Conservation (phyloP, 1,140 invertebrate genomes). For the Cydia pomonella region DNA sequence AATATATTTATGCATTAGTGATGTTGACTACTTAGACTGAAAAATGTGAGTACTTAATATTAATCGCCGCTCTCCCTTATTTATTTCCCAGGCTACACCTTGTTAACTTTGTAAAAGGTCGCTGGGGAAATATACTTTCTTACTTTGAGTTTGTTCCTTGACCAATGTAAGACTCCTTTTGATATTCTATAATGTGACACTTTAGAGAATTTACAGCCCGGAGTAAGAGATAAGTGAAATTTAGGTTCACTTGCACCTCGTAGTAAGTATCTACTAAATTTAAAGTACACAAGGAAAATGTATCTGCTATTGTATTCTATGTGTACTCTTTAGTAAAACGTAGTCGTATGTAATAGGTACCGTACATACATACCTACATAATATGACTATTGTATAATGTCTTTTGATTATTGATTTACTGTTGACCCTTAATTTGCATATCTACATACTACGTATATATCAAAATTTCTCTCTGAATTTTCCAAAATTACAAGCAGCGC, state of each 20-base stretch:
- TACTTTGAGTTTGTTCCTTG: slow-evolving; percentile 67
- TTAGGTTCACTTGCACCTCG: neutral
- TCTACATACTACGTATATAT: no score
- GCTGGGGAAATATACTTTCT: slow-evolving; percentile 69
- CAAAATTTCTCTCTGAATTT: no score
- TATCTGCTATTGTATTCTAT: neutral
- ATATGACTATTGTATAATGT: no score
- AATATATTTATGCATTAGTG: slow-evolving; percentile 20
- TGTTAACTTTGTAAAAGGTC: slow-evolving; percentile 73
- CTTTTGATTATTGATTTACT: no score
- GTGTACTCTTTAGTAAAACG: no score
- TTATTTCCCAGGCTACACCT: slow-evolving; percentile 65
- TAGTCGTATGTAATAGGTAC: no score
- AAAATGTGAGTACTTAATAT: slow-evolving; percentile 53
- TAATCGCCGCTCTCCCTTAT: slow-evolving; percentile 62
- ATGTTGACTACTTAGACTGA: slow-evolving; percentile 22
- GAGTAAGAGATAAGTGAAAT: slow-evolving; percentile 4
- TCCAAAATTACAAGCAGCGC: no score
- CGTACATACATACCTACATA: no score
- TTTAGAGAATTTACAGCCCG: slow-evolving; percentile 16
- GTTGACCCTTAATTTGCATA: no score
- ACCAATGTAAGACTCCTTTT: slow-evolving; percentile 57
- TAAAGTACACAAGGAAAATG: neutral
- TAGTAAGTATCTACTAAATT: neutral
- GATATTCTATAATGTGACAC: slow-evolving; percentile 49